Base-by-base conservation (phyloP, 2,888 invertebrate species). In the Frankliniella intonsa region DNA sequence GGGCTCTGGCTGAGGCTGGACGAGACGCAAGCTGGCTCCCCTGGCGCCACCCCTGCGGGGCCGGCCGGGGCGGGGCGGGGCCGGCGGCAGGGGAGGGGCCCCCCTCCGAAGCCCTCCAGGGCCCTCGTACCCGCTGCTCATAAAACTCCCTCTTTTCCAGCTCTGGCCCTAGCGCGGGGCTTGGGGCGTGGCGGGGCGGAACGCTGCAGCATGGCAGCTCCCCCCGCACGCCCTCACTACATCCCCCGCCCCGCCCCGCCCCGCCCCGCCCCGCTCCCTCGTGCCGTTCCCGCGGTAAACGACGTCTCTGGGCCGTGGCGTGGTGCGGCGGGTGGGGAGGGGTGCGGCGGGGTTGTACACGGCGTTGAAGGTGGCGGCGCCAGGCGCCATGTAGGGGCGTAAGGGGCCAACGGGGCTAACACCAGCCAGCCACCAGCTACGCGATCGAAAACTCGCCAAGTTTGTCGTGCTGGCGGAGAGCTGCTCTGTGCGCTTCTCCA, bases 131-230 rank as follows among this genome's bases (percentile, higher is more conserved):
- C 19, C 69, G 11, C n/a, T 69, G 22, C 69, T 69, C 69, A 22
- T 69, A 69, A 69, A 69, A 69, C 69, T 69, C 69, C 69, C 69
- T 69, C 69, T 69, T 22, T 69, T 69, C 69, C 69, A 69, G 69
- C 69, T n/a, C 22, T n/a, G 69, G 69, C 69, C 38, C 38, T 69
- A n/a, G 62, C 62, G 69, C 69, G 22, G 69, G 69, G 22, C n/a
- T 69, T 7, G 22, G 69, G 69, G n/a, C 69, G 69, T n/a, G 9
- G 69, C 22, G 9, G 69, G 69, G 62, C 14, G 55, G 14, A 17
- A 17, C 55, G 55, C 55, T 11, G 38, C 14, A 17, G 55, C 14
- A 11, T 11, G 55, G 38, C 38, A 8, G 55, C 38, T 38, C 38
- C 38, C 38, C 38, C 38, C 38, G 38, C 3, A 38, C 38, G 38